A percentile compares a stretch with the other conserved stretches of the same genome.
These are phyloP conservation scores for Arctia plantaginis DNA, from an alignment of 2,888 invertebrate genomes.

Conservation along the genomic window DNA sequence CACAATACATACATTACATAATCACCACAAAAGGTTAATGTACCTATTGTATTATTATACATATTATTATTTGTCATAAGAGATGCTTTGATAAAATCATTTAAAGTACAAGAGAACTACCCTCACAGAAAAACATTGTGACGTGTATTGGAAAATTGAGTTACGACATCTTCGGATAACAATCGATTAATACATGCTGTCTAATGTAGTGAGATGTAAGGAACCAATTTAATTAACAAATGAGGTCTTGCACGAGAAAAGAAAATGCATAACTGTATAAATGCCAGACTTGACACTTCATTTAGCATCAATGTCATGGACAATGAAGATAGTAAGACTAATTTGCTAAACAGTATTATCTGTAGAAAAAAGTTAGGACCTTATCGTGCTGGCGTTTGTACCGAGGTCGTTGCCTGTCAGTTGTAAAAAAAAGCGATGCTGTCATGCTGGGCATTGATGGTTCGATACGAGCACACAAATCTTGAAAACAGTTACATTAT, in stretches of 20 bases:
- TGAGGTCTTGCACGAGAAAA: conserved; percentile 37
- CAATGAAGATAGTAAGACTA: conserved; percentile 64
- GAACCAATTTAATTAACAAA: conserved; percentile 25
- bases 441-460: conserved; percentile 77
- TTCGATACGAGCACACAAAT: conserved; percentile 65
- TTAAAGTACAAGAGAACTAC: not conserved
- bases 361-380: conserved; percentile 59
- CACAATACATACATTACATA: too few relatives aligned
- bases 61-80: not conserved
- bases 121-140: not conserved
- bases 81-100: too few relatives aligned
- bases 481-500: conserved; percentile 71
- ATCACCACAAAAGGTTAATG: too few relatives aligned
- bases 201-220: not conserved
- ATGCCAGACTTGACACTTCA: conserved; percentile 72
- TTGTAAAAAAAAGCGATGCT: conserved; percentile 57
- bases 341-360: conserved; percentile 62
- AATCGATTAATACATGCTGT: not conserved
- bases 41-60: too few relatives aligned
- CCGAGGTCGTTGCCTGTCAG: conserved; percentile 75
- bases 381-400: conserved; percentile 58
- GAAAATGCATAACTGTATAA: conserved; percentile 61
- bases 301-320: conserved; percentile 76
- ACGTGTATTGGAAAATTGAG: not conserved
- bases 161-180: not conserved